Evolutionary conservation across 1,140 invertebrate species (phyloP), one percentile per base, ranked within the genome.

Genomic region (Drosophila watanabei): DNA sequence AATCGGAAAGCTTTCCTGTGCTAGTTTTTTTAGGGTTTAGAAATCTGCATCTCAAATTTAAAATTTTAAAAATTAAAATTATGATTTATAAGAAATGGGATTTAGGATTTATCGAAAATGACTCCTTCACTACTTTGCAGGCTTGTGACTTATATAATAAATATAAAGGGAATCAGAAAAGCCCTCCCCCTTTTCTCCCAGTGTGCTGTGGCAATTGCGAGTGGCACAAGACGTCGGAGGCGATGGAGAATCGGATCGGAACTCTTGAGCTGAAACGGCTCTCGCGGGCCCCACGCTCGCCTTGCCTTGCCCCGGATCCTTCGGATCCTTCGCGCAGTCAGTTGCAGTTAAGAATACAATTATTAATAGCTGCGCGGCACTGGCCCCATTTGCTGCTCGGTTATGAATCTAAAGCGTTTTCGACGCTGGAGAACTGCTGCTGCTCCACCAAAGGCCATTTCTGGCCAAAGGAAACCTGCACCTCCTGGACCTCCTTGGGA

Each of bases 231-330:
- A 59, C 70, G 52, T 37, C 52, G 20, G 65, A 9, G 66, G 65
- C 76, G 76, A 83, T 80, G 82, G 69, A 41, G 60, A 78, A 84
- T 80, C 77, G 77, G 41, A 88, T 88, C 85, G 77, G 80, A 84
- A 73, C 60, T 84, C 68, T 88, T 78, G 80, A 80, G 84, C 82
- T 84, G 77, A 71, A 83, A 73, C 84, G 84, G 80, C 81, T 88
- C 86, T 71, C 64, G 59, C 43, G 64, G 58, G 46, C 54, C 39
- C 35, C 35, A 43, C 43, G 30, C 61, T 32, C 56, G 62, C 45
- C 32, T 5, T n/a, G n/a, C n/a, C n/a, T n/a, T n/a, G n/a, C n/a
- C n/a, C n/a, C n/a, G n/a, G n/a, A n/a, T 9, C 2, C 10, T 11
- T 37, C 35, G 14, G 41, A 16, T 57, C 54, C 54, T 58, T 59